Conservation (phyloP, 2,797 vertebrate genomes). For the Diceros bicornis region DNA sequence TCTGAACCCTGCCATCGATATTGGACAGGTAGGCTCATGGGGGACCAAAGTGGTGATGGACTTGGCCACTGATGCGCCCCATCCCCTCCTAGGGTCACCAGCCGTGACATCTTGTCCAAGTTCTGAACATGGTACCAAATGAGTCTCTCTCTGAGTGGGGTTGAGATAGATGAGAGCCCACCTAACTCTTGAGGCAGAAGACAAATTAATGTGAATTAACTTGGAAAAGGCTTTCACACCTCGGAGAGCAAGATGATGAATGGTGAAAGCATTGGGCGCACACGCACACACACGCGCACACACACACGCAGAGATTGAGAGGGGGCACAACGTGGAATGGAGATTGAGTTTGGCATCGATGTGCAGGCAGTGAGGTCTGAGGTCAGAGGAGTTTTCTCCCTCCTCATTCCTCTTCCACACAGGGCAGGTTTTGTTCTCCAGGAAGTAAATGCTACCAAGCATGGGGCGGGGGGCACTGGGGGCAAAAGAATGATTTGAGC, state of each 20-base stretch:
- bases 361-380: not conserved
- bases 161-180: not conserved
- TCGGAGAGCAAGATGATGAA: not conserved
- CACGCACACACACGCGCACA: fast-evolving
- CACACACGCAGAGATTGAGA: not conserved
- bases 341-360: not conserved
- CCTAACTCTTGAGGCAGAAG: not conserved
- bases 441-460: not conserved
- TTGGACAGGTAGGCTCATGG: constrained; percentile 94
- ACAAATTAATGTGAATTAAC: not conserved
- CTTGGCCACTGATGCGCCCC: not conserved
- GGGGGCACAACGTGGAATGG: not conserved
- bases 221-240: not conserved
- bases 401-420: not conserved
- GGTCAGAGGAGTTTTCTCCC: not conserved
- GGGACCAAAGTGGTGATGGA: not conserved
- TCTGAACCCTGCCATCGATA: constrained; percentile 97
- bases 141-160: not conserved
- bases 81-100: not conserved
- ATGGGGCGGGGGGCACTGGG: not conserved
- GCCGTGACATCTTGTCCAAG: not conserved
- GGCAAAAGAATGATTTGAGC: not conserved
- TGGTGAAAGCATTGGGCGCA: not conserved
- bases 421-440: not conserved
- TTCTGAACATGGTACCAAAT: not conserved